Conservation (phyloP, 2,113 vertebrate species). For the Scatophagus argus region DNA sequence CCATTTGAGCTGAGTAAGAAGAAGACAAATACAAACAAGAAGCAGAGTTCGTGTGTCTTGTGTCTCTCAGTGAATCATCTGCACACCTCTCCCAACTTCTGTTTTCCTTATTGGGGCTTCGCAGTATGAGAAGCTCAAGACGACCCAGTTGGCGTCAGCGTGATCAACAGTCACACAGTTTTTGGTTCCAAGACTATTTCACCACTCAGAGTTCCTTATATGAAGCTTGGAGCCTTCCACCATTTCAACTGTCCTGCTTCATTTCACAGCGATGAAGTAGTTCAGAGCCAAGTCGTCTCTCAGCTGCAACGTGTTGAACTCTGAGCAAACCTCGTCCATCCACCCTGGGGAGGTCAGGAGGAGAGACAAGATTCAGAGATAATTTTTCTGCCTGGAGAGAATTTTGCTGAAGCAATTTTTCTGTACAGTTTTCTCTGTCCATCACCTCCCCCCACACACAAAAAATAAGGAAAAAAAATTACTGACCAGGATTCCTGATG, state of each 20-base stretch:
- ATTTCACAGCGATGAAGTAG: slow-evolving; percentile 44
- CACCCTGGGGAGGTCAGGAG: slow-evolving; percentile 39
- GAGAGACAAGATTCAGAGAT: slow-evolving; percentile 41
- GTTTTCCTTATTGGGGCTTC: slow-evolving; percentile 66
- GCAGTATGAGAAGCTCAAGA: slow-evolving; percentile 49
- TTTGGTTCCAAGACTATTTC: slow-evolving; percentile 25
- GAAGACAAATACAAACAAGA: slow-evolving; percentile 20
- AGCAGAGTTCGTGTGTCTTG: slow-evolving; percentile 6
- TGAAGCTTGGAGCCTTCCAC: slow-evolving; percentile 37
- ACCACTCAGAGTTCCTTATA: slow-evolving; percentile 54
- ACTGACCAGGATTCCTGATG: slow-evolving; percentile 45
- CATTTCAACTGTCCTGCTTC: slow-evolving; percentile 51
- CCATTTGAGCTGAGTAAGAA: slow-evolving; percentile 11
- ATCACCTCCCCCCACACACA: slow-evolving; percentile 19
- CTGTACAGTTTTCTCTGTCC: slow-evolving; percentile 16
- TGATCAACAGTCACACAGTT: slow-evolving; percentile 35
- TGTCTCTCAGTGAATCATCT: slow-evolving; percentile 43
- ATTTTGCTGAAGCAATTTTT: slow-evolving; percentile 2
- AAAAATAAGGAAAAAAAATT: not conserved
- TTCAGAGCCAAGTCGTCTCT: slow-evolving; percentile 47
- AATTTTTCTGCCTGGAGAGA: slow-evolving; percentile 27
- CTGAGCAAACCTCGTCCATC: slow-evolving; percentile 36
- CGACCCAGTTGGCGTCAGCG: slow-evolving; percentile 43
- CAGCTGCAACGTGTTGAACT: slow-evolving; percentile 54
- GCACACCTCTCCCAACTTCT: slow-evolving; percentile 9